Conservation (phyloP, 2,113 vertebrate species). For the Sphyrna mokarran region DNA sequence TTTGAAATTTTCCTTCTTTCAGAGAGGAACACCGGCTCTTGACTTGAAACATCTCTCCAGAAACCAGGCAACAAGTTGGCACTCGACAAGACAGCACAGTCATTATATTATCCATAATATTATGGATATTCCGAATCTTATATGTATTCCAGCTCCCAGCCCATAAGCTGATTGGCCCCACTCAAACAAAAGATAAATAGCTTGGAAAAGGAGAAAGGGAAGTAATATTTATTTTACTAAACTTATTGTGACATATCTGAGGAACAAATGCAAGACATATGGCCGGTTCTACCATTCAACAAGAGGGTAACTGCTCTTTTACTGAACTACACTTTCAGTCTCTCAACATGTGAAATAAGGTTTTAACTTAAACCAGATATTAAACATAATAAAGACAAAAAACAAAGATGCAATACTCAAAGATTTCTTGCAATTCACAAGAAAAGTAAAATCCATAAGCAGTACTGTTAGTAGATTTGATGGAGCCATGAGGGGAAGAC, state of each 20-base stretch:
- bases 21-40: not conserved
- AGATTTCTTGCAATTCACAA: not conserved
- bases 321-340: not conserved
- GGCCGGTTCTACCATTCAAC: not conserved
- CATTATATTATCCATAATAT: not conserved
- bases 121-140: not conserved
- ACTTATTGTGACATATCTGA: not conserved
- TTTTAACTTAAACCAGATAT: not conserved
- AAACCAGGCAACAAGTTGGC: not conserved
- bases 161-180: not conserved
- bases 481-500: not conserved
- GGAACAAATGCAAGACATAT: not conserved
- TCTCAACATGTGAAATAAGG: not conserved
- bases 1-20: not conserved
- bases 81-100: not conserved
- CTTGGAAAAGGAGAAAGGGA: not conserved
- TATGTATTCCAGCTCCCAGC: not conserved
- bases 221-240: not conserved
- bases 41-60: not conserved
- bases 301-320: not conserved
- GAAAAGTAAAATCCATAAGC: not conserved
- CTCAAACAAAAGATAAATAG: not conserved
- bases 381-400: not conserved
- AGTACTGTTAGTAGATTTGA: not conserved
- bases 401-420: not conserved